Evolutionary conservation across 2,888 invertebrate species (phyloP).

Genomic region (Psylliodes chrysocephalus): DNA sequence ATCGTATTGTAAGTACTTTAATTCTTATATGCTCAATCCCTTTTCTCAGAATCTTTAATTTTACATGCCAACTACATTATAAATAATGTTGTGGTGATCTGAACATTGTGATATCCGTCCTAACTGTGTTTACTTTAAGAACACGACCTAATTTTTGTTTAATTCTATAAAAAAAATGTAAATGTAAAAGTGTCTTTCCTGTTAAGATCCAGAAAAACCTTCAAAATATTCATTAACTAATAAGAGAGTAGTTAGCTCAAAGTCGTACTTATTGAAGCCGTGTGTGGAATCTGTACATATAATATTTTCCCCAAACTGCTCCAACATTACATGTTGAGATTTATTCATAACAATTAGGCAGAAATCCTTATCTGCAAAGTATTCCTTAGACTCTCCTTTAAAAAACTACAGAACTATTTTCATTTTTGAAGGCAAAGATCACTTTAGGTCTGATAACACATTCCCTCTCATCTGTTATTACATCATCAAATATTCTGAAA

Average conservation of each 20-base stretch:
- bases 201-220: conserved; percentile 20
- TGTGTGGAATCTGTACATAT: conserved; percentile 18
- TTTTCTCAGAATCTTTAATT: too few species aligned
- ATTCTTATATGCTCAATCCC: too few species aligned
- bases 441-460: too few species aligned
- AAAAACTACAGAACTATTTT: neutral
- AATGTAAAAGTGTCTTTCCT: conserved; percentile 19
- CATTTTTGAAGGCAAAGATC: neutral
- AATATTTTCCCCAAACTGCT: conserved; percentile 1
- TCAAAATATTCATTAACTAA: conserved; percentile 1
- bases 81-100: too few species aligned
- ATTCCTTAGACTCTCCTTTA: neutral
- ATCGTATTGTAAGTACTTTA: too few species aligned
- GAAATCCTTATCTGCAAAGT: neutral
- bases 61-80: too few species aligned
- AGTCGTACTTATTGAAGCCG: conserved; percentile 19
- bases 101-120: conserved; percentile 34
- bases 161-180: conserved; percentile 4
- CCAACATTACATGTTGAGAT: neutral
- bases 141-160: conserved; percentile 6
- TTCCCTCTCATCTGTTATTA: too few species aligned
- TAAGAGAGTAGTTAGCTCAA: conserved; percentile 19
- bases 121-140: conserved; percentile 28
- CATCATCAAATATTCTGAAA: too few species aligned
- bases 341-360: conserved; percentile 2